These are phyloP conservation scores for Sebastes dallii DNA, from an alignment of 2,797 vertebrate species.

Conservation along the genomic window DNA sequence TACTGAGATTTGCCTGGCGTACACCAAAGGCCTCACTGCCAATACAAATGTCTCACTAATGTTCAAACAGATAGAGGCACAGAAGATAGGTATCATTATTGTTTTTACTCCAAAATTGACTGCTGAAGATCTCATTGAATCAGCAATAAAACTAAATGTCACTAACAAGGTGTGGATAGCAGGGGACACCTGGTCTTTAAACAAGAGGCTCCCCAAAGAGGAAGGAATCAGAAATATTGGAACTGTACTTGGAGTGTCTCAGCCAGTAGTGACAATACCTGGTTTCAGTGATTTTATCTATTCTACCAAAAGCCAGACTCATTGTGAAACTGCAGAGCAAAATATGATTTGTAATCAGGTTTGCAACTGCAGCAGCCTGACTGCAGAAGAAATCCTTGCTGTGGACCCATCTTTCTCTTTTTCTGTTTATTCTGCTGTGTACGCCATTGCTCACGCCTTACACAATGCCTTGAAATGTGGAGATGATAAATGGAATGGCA, in stretches of 20 bases:
- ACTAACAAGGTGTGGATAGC: conserved; percentile 86
- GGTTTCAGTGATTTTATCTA: conserved; percentile 77
- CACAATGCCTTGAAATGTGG: conserved; percentile 82
- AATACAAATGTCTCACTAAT: conserved; percentile 34
- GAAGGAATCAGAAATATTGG: conserved; percentile 79
- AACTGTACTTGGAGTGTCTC: conserved; percentile 81
- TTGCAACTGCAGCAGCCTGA: conserved; percentile 70
- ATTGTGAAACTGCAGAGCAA: not conserved
- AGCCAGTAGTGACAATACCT: conserved; percentile 61
- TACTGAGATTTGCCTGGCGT: conserved; percentile 79
- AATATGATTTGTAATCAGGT: conserved; percentile 68
- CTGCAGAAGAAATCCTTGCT: not conserved
- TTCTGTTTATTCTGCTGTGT: conserved; percentile 80
- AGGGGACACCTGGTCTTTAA: conserved; percentile 82
- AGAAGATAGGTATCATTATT: conserved; percentile 67
- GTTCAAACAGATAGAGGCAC: conserved; percentile 62
- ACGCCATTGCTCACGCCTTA: conserved; percentile 82
- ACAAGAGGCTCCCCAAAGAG: conserved; percentile 42
- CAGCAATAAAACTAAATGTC: conserved; percentile 78
- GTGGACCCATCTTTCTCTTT: conserved; percentile 73
- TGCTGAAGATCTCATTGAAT: conserved; percentile 67
- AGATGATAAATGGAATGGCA: conserved; percentile 62
- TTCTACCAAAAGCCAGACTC: not conserved
- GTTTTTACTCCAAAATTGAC: conserved; percentile 67
- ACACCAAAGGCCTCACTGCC: conserved; percentile 56